Conservation (phyloP, 2,888 invertebrate species). For the Cybosia mesomella region DNA sequence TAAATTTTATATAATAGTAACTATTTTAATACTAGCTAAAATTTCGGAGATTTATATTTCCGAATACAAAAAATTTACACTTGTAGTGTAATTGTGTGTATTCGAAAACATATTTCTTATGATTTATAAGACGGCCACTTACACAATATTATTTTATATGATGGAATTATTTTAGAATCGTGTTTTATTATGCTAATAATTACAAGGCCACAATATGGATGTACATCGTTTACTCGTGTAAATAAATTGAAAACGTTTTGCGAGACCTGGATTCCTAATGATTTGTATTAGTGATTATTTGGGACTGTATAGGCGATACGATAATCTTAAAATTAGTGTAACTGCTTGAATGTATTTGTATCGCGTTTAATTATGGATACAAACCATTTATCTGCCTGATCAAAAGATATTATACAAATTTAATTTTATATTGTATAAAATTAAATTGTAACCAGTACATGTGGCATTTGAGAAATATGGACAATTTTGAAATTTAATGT, state of each 20-base stretch:
- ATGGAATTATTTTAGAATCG: constrained; percentile 17
- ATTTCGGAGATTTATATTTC: neutral
- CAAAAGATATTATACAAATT: constrained; percentile 33
- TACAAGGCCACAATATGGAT: constrained; percentile 9
- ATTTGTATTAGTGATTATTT: constrained; percentile 39
- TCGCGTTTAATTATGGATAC: constrained; percentile 31
- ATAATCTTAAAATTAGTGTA: constrained; percentile 40
- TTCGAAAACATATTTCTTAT: neutral
- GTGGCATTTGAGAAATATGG: constrained; percentile 40
- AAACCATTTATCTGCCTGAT: constrained; percentile 35
- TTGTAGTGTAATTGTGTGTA: neutral
- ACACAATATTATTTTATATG: constrained; percentile 22
- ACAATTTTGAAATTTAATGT: constrained; percentile 39
- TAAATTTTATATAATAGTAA: constrained; percentile 2
- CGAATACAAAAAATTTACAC: neutral
- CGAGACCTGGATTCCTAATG: constrained; percentile 36
- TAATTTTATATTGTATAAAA: constrained; percentile 27
- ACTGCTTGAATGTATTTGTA: constrained; percentile 38
- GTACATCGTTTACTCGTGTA: constrained; percentile 28
- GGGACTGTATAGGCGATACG: constrained; percentile 46
- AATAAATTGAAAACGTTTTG: constrained; percentile 28
- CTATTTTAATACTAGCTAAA: constrained; percentile 9
- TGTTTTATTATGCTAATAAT: constrained; percentile 9
- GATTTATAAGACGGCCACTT: neutral
- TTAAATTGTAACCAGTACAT: constrained; percentile 32